phyloP scores from a whole-genome alignment of 2,797 vertebrate genomes.

The Graptemys geographica region DNA sequence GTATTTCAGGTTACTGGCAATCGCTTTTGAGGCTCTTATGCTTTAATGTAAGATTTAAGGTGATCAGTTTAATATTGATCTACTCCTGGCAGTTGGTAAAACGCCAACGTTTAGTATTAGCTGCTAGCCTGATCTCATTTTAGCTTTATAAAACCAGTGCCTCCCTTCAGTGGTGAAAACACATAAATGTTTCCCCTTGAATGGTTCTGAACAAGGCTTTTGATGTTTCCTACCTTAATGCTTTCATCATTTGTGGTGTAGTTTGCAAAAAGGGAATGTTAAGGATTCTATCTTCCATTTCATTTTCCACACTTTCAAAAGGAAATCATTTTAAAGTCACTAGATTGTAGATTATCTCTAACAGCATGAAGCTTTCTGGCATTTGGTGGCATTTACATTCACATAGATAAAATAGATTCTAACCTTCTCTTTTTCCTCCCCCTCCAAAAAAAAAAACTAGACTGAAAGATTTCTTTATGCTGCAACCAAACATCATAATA shows the following conservation, averaged over 20 bases:
- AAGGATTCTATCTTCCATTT: not conserved
- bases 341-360: not conserved
- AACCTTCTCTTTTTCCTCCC: not conserved
- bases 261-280: conserved; percentile 14
- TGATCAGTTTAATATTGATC: conserved; percentile 65
- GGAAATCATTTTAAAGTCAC: not conserved
- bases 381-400: not conserved
- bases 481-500: not conserved
- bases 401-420: not conserved
- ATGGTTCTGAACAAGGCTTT: conserved; percentile 17
- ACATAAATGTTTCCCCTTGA: conserved; percentile 55
- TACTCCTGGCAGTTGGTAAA: conserved; percentile 45
- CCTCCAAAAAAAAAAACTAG: no score
- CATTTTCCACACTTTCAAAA: not conserved
- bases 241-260: conserved; percentile 15
- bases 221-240: conserved; percentile 47
- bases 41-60: not conserved
- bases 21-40: not conserved
- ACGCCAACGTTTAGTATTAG: conserved; percentile 21
- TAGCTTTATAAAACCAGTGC: conserved; percentile 59
- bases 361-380: not conserved
- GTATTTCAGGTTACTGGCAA: not conserved
- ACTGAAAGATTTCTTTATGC: not conserved
- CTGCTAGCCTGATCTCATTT: conserved; percentile 56
- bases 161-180: conserved; percentile 41